phyloP scores from a whole-genome alignment of 2,888 invertebrate genomes.

The Aporophyla nigra region DNA sequence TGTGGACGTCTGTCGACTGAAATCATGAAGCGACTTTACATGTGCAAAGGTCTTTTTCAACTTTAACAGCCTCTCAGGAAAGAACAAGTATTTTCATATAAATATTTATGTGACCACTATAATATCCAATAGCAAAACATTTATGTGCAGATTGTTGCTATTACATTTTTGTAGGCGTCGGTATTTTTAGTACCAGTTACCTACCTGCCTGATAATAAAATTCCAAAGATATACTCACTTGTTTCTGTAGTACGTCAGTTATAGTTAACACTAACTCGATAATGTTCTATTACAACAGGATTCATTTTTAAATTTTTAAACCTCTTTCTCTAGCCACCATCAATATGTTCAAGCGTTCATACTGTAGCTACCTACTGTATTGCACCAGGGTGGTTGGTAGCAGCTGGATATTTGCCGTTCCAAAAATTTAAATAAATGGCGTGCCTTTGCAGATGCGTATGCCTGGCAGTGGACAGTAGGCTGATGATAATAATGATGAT shows the following conservation, averaged over 20 bases:
- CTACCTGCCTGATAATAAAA: neutral
- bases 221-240: neutral
- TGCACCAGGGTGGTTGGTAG: no score
- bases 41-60: neutral
- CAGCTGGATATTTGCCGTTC: no score
- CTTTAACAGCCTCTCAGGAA: neutral
- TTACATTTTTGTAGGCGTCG: neutral
- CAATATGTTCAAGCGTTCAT: no score
- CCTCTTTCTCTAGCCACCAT: no score
- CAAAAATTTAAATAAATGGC: no score
- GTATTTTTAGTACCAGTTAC: neutral
- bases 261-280: neutral
- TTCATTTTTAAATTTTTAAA: no score
- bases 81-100: neutral
- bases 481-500: no score
- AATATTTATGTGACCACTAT: neutral
- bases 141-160: conserved; percentile 7
- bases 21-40: no score
- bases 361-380: no score
- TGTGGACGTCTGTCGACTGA: no score
- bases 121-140: neutral
- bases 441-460: no score
- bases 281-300: neutral
- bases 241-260: neutral
- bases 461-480: no score